phyloP scores from a whole-genome alignment of 2,797 vertebrate genomes.

The Distichodus sexfasciatus region DNA sequence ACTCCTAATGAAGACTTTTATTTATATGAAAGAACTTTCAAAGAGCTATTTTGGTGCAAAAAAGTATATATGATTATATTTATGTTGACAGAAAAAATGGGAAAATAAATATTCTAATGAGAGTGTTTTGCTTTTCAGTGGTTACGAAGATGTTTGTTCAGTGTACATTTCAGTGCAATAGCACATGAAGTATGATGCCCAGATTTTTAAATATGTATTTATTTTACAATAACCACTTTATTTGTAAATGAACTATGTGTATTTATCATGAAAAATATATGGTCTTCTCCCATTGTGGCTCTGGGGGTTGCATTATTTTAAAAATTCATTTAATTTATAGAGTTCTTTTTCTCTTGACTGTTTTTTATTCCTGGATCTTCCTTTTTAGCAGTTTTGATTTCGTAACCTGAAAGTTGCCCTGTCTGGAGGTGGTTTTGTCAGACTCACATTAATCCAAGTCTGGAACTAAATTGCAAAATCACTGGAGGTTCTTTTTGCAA shows the following conservation, averaged over 20 bases:
- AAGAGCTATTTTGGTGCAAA: conserved; percentile 91
- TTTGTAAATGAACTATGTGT: conserved; percentile 99
- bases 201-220: conserved; percentile 99
- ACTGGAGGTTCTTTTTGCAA: conserved; percentile 2
- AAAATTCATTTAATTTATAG: conserved; percentile 10
- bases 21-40: conserved; percentile 91
- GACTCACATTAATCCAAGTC: conserved; percentile 23
- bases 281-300: conserved; percentile 41
- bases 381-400: conserved; percentile 13
- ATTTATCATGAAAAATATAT: conserved; percentile 93
- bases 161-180: conserved; percentile 99
- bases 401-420: conserved; percentile 12
- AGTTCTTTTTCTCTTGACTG: background rate
- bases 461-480: conserved; percentile 11
- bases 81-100: conserved; percentile 95
- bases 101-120: conserved; percentile 99
- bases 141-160: conserved; percentile 96
- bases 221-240: conserved; percentile 99
- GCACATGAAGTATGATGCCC: conserved; percentile 99
- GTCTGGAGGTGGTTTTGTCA: conserved; percentile 10
- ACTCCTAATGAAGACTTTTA: conserved; percentile 96
- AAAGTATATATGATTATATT: conserved; percentile 99
- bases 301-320: conserved; percentile 44
- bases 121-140: conserved; percentile 96
- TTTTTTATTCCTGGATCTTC: background rate